A percentile compares a stretch with the other conserved stretches of the same genome.
These are phyloP conservation scores for Drosophila demipolita DNA, from an alignment of 2,888 invertebrate species.

Conservation along the genomic window DNA sequence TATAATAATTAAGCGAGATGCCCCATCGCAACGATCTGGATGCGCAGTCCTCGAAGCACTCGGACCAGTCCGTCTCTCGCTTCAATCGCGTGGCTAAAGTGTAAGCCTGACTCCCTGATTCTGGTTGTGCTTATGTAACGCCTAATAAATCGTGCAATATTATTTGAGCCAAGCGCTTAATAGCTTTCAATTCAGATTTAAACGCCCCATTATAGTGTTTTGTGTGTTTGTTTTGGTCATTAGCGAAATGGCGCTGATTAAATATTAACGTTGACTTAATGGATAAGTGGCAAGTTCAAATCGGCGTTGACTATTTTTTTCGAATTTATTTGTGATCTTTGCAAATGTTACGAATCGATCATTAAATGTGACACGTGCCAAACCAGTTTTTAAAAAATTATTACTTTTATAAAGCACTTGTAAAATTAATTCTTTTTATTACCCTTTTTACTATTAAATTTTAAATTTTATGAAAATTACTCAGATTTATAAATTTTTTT, in stretches of 20 bases:
- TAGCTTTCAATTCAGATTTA: conserved; percentile 40
- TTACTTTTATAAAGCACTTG: background rate
- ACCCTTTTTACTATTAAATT: background rate
- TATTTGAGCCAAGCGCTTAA: conserved; percentile 26
- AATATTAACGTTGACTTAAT: conserved; percentile 61
- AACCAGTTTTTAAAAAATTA: background rate
- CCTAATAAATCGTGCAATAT: conserved; percentile 35
- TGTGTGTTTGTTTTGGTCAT: conserved; percentile 50
- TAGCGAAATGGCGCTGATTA: conserved; percentile 70
- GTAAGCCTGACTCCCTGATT: conserved; percentile 74
- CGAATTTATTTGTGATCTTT: conserved; percentile 22
- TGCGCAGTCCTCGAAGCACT: conserved; percentile 75
- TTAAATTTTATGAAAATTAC: background rate
- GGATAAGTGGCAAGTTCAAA: conserved; percentile 54
- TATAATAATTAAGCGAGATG: conserved; percentile 60
- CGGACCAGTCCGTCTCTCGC: conserved; percentile 79
- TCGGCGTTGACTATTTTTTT: conserved; percentile 21
- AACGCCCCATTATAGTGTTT: conserved; percentile 34
- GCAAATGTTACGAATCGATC: conserved; percentile 5
- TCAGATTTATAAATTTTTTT: no score
- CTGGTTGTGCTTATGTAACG: conserved; percentile 44
- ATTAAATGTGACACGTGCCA: conserved; percentile 38
- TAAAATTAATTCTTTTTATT: no score
- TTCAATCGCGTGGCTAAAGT: conserved; percentile 84
- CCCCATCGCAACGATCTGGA: conserved; percentile 71